These are phyloP conservation scores for Thereva unica DNA, from an alignment of 2,888 invertebrate genomes.

Conservation along the genomic window DNA sequence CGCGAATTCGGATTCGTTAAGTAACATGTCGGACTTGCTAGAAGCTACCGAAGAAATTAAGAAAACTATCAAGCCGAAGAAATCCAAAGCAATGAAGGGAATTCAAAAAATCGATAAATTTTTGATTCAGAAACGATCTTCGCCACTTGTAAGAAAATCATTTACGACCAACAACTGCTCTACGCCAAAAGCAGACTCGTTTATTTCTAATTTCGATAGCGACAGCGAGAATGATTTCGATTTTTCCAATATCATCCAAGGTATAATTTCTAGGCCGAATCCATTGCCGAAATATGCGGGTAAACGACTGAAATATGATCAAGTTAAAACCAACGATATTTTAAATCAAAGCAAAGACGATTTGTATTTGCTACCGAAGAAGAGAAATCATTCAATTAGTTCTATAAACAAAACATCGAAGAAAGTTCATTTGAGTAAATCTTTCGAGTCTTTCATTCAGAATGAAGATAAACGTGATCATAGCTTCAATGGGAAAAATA, in stretches of 20 bases:
- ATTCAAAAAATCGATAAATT: conserved; percentile 55
- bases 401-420: conserved; percentile 21
- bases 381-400: conserved; percentile 10
- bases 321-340: conserved; percentile 15
- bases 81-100: conserved; percentile 53
- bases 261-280: conserved; percentile 55
- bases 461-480: not conserved
- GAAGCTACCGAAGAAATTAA: conserved; percentile 49
- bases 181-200: conserved; percentile 48
- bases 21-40: conserved; percentile 46
- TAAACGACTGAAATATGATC: conserved; percentile 48
- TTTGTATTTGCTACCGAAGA: conserved; percentile 46
- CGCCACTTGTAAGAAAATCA: conserved; percentile 5
- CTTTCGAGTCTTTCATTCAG: not conserved
- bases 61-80: conserved; percentile 44
- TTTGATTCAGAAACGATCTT: conserved; percentile 1
- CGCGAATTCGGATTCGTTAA: conserved; percentile 48
- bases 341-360: conserved; percentile 46
- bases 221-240: conserved; percentile 58
- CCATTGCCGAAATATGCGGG: conserved; percentile 49
- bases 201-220: conserved; percentile 43
- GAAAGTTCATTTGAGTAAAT: conserved; percentile 14
- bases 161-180: conserved; percentile 46
- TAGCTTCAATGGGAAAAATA: not conserved
- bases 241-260: conserved; percentile 62